phyloP scores from a whole-genome alignment of 2,113 vertebrate genomes.

The Poecile atricapillus region DNA sequence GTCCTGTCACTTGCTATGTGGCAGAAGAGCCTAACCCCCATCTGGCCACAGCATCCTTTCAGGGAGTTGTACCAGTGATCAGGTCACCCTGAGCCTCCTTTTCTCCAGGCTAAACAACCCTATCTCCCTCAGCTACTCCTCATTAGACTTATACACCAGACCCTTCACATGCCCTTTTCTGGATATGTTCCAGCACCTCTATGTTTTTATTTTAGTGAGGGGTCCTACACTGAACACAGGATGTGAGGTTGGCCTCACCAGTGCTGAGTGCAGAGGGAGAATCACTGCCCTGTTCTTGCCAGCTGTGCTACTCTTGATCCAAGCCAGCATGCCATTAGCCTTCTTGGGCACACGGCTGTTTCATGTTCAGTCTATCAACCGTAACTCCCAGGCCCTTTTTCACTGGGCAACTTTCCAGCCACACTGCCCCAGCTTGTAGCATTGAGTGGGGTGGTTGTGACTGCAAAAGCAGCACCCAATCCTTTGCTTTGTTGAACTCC shows the following conservation, averaged over 20 bases:
- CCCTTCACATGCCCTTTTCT: not conserved
- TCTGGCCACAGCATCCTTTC: not conserved
- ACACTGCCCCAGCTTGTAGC: not conserved
- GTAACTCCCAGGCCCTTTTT: not conserved
- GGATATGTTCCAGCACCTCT: not conserved
- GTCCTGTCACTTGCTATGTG: not conserved
- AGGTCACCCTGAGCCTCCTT: not conserved
- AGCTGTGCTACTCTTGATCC: accelerated
- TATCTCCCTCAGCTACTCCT: not conserved
- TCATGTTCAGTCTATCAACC: not conserved
- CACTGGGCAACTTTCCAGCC: not conserved
- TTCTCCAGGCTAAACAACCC: not conserved
- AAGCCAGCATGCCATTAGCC: not conserved
- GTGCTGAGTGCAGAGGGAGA: not conserved
- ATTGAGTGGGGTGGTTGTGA: not conserved
- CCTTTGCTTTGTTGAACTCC: not conserved
- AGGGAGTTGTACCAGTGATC: not conserved
- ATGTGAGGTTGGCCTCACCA: not conserved
- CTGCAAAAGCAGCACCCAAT: not conserved
- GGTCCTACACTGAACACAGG: not conserved
- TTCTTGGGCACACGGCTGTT: not conserved
- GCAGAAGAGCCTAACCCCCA: not conserved
- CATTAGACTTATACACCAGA: not conserved
- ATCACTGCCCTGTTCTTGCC: not conserved
- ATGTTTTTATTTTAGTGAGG: not conserved